Evolutionary conservation across 2,113 vertebrate genomes (phyloP).

Genomic region (Hyaena hyaena): DNA sequence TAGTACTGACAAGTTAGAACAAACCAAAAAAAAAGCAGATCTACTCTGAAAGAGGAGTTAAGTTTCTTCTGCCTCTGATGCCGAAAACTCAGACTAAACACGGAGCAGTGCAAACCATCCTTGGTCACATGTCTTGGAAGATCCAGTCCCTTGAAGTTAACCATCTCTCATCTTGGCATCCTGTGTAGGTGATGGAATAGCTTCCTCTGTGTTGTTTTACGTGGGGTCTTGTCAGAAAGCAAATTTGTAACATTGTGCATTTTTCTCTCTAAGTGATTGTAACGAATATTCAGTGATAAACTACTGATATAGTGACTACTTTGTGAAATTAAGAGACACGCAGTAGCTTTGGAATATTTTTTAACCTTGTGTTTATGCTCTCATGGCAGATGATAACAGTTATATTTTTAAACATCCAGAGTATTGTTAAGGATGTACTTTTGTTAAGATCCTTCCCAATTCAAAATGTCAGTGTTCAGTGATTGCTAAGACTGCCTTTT

Average conservation of each 20-base stretch:
- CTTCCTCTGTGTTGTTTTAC: conserved; percentile 1
- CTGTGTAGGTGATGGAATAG: neutral
- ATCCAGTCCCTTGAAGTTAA: neutral
- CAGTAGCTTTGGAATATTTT: conserved; percentile 41
- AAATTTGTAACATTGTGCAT: neutral
- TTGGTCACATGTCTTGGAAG: conserved; percentile 22
- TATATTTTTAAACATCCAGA: conserved; percentile 29
- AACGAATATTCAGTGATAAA: conserved; percentile 41
- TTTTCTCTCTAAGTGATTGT: conserved; percentile 47
- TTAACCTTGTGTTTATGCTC: neutral
- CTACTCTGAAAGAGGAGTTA: conserved; percentile 15
- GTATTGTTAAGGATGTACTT: conserved; percentile 29
- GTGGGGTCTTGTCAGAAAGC: conserved; percentile 58
- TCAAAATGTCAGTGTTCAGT: neutral
- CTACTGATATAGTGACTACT: neutral
- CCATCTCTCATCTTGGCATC: conserved; percentile 16
- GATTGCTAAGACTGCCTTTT: conserved; percentile 36
- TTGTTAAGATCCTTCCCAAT: conserved; percentile 43
- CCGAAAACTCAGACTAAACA: conserved; percentile 41
- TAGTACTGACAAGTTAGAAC: conserved; percentile 11
- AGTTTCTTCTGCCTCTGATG: conserved; percentile 4
- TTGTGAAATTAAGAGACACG: conserved; percentile 24
- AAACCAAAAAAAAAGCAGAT: neutral
- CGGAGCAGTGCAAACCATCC: neutral
- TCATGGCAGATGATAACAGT: conserved; percentile 4